These are phyloP conservation scores for Chrysolina americana DNA, from an alignment of 2,888 invertebrate genomes.

Conservation along the genomic window DNA sequence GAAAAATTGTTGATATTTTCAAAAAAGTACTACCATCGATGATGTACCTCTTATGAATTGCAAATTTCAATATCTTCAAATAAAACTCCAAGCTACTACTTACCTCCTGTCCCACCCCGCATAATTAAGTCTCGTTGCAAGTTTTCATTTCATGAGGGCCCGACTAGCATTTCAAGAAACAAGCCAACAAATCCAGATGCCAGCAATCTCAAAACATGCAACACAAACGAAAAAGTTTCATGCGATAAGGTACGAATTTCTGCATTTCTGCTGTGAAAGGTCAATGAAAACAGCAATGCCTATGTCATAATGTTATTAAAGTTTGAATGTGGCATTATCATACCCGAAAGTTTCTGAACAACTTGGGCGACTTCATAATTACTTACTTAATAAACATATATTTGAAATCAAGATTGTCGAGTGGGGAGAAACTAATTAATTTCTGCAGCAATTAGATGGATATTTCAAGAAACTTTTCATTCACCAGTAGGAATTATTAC, in stretches of 20 bases:
- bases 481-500: neutral
- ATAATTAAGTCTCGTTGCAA: no score
- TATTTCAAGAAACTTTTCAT: neutral
- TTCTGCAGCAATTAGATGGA: neutral
- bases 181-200: neutral
- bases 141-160: no score
- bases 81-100: no score
- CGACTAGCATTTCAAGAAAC: no score
- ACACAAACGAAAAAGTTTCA: neutral
- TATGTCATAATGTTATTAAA: neutral
- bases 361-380: neutral
- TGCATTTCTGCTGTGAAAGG: neutral
- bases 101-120: no score
- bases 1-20: no score
- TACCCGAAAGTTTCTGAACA: neutral
- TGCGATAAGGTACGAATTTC: neutral
- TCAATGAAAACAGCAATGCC: neutral
- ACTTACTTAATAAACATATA: constrained; percentile 2
- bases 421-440: constrained; percentile 6
- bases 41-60: no score
- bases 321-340: constrained; percentile 1
- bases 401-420: neutral
- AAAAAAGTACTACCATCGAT: no score
- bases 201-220: neutral
- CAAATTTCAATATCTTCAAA: no score